Base-by-base conservation (phyloP, 2,888 invertebrate genomes). In the Alviniconcha strummeri region DNA sequence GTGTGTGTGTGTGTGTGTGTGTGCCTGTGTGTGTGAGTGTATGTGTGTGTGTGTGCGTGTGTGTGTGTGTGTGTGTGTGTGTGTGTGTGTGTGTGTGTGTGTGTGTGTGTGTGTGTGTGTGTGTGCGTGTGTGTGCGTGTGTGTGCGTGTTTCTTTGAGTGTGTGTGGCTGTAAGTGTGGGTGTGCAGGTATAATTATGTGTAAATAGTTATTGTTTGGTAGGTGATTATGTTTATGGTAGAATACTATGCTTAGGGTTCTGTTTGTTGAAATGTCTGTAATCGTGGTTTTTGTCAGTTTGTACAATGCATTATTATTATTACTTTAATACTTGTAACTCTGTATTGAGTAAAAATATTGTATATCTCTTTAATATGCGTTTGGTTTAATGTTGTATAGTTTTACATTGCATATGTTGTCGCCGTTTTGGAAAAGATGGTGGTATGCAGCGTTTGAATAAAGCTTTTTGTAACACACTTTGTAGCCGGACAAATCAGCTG, bases 91-190 rank as follows among this genome's bases (percentile, higher is more conserved):
- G 76, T 76, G 55, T 5, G 57, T 3, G 77, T 77, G 57, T 4
- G n/a, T 13, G 57, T 72, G 72, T 72, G n/a, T n/a, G 36, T n/a
- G n/a, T 72, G 56, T 55, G 77, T 55, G 77, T 55, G 55, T 77
- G 77, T 57, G 57, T 55, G 77, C 15, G n/a, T 55, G n/a, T 4
- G 57, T 6, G 77, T 55, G 77, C 9, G 57, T 17, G 55, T 77
- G 77, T 55, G 56, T 57, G 77, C 56, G 56, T 77, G 77, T 56
- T 55, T 77, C 55, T 77, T 55, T 77, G 77, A 13, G 77, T 56
- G 77, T 77, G 77, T 56, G 77, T 56, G 77, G 8, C 55, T 56
- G 56, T 56, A 36, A 36, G 77, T 77, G 77, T 36, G 77, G 15
- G 57, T 77, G 77, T 56, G 56, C 36, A 52, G n/a, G 75, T 75